Conservation (phyloP, 2,888 invertebrate genomes). For the Drosophila sordidula region DNA sequence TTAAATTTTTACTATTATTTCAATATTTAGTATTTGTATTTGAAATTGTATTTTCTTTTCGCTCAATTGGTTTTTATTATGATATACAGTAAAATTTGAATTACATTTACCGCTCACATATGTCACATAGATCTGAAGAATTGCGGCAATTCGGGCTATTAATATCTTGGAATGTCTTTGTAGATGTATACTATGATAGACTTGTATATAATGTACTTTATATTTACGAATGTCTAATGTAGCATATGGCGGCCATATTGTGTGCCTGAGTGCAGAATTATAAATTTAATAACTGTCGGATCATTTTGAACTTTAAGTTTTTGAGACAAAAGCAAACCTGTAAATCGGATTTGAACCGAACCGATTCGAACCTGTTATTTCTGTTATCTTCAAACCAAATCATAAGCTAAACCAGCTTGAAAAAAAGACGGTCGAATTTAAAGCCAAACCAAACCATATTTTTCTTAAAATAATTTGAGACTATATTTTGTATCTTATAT, state of each 20-base stretch:
- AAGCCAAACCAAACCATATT: no score
- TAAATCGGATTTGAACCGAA: no score
- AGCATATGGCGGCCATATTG: conserved; percentile 27
- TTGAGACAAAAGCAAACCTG: no score
- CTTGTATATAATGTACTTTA: neutral
- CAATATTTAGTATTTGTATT: no score
- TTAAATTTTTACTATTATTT: no score
- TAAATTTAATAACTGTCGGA: neutral
- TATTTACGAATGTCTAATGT: neutral
- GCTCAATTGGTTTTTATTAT: no score
- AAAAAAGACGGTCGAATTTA: no score
- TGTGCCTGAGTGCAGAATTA: neutral
- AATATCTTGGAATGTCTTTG: neutral
- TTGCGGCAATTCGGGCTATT: neutral
- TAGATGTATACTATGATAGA: neutral
- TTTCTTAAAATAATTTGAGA: neutral
- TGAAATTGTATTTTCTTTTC: no score
- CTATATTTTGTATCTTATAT: neutral
- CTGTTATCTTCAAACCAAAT: no score
- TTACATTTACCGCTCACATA: neutral
- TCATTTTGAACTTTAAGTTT: neutral
- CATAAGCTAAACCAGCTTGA: neutral
- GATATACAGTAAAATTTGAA: no score
- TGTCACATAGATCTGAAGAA: conserved; percentile 2
- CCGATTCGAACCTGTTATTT: no score